Percentiles rank a stretch among this genome's conserved stretches.
Conservation (phyloP, 2,797 vertebrate genomes). For the Mycteria americana region DNA sequence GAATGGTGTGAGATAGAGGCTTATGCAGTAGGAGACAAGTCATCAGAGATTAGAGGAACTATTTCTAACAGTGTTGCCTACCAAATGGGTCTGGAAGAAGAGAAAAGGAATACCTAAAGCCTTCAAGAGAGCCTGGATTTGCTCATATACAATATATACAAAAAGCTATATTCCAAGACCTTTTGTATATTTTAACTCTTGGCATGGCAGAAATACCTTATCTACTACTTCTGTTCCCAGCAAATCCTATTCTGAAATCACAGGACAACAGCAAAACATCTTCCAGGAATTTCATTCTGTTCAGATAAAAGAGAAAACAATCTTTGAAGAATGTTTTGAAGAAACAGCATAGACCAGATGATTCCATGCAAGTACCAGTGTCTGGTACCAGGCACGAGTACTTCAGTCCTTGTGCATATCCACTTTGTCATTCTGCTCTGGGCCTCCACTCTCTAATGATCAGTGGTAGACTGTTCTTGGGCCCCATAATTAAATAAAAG, state of each 20-base stretch:
- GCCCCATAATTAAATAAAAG: neutral
- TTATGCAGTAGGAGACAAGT: neutral
- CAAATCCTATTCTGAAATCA: neutral
- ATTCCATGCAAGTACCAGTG: neutral
- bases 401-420: neutral
- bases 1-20: neutral
- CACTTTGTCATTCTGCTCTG: neutral
- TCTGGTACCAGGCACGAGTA: fast-evolving
- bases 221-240: neutral
- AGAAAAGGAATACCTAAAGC: neutral
- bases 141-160: neutral
- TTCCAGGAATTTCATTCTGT: neutral
- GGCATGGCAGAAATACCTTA: neutral
- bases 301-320: neutral
- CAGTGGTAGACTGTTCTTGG: neutral
- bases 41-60: neutral
- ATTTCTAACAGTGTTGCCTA: neutral
- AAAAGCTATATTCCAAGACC: neutral
- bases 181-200: neutral
- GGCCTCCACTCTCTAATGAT: neutral
- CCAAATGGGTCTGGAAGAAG: neutral
- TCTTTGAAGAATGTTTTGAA: neutral
- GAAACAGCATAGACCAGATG: neutral
- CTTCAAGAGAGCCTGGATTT: neutral
- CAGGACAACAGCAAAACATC: neutral